Base-by-base conservation (phyloP, 2,888 invertebrate species). In the Zeuzera pyrina region DNA sequence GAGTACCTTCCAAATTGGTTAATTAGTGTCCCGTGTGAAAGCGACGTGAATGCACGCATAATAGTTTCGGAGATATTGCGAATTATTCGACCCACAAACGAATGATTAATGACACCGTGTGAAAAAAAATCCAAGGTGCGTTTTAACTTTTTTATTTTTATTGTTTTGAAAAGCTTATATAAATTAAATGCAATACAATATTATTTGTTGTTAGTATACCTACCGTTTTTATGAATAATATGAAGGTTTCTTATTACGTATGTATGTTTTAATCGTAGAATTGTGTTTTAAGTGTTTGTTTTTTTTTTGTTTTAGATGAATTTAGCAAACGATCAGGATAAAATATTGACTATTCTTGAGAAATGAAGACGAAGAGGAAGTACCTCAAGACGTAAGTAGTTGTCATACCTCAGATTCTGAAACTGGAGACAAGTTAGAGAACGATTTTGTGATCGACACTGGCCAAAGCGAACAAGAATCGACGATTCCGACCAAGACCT, bases 11-110 rank as follows among this genome's bases (percentile, higher is more conserved):
- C 25, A n/a, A n/a, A n/a, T 24, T 24, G n/a, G 25, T n/a, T 12
- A 24, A 6, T 24, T 12, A 24, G 25, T 24, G 25, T 6, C 25
- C 4, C 25, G 25, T 24, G 25, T 12, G 25, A 12, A 24, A 24
- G 25, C 25, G n/a, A n/a, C 10, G 25, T n/a, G 25, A n/a, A 24
- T 24, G 25, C 25, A 24, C 25, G 25, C 25, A 4, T 24, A 24
- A 5, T 24, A 24, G 25, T 11, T 24, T n/a, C n/a, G 25, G 25
- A 24, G 25, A 24, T 24, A 24, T 24, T n/a, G 25, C 25, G 25
- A 24, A 24, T 6, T 24, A 24, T 24, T 24, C 25, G 25, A 6
- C 25, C n/a, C 16, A 16, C 16, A 16, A 7, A 16, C 16, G 5
- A 16, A 5, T 16, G 4, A 5, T n/a, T n/a, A n/a, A n/a, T n/a